Base-by-base conservation (phyloP, 2,888 invertebrate species). In the Myathropa florea region DNA sequence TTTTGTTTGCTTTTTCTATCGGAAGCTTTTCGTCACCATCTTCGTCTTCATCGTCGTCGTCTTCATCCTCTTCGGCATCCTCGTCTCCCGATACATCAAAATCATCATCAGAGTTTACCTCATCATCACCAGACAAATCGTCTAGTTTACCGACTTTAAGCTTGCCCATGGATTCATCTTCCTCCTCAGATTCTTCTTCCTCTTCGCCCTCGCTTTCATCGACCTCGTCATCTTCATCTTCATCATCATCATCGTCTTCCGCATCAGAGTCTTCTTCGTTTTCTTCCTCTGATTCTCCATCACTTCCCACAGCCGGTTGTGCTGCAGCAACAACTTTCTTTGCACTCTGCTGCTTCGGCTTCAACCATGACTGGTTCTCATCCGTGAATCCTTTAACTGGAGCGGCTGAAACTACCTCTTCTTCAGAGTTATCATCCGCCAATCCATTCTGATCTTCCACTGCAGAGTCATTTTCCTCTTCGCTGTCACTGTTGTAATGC, bases 1-100 rank as follows among this genome's bases (percentile, higher is more conserved):
- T 96, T 88, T 95, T 95, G 83, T 96, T 96, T 78, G 96, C 95
- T 91, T 95, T 97, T 93, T 98, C 98, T 91, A 98, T 96, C 0
- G 98, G 98, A 68, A 98, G 92, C 92, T 96, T 93, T 90, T 97
- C 96, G 83, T 95, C 95, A 83, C 95, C 94, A 55, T 93, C 94
- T 76, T 93, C 93, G 2, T 91, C 90, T 60, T 91, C 91, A 23
- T 90, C 90, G 3, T 89, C 92, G 24, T 90, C 92, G 88, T 92
- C 91, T 85, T 93, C 93, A 88, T 92, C 91, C 84, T 93, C 93
- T 28, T 93, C 93, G n/a, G 61, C 72, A 7, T 89, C 88, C 2
- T 90, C 90, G 2, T 89, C 87, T 4, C 88, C 90, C 0, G 94
- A 91, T 23, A 92, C 91, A 53, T 92, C 92, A 55, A 94, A 92